Percentiles rank a stretch among this genome's conserved stretches.
Evolutionary conservation across 2,113 vertebrate species (phyloP).

Genomic region (Ceyx melanurus): DNA sequence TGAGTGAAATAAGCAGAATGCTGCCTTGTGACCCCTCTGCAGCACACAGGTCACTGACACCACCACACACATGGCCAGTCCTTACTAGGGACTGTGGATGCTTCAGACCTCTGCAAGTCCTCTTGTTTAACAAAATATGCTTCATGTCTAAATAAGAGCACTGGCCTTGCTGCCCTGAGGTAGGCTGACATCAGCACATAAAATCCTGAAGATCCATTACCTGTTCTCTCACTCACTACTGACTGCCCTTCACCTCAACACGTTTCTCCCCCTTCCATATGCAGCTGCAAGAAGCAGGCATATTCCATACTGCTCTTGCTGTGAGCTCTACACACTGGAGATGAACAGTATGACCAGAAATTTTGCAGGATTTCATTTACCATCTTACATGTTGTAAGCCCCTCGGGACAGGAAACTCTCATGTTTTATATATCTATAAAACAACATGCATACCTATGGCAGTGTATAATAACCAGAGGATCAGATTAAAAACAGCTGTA

Average conservation of each 20-base stretch:
- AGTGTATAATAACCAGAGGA: slow-evolving; percentile 38
- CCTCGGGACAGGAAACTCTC: slow-evolving; percentile 41
- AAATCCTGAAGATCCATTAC: background rate
- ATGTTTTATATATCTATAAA: slow-evolving; percentile 40
- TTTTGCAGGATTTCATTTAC: slow-evolving; percentile 32
- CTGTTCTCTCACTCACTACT: background rate
- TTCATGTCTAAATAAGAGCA: background rate
- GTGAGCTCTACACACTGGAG: background rate
- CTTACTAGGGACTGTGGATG: background rate
- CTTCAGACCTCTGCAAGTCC: background rate
- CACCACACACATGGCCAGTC: background rate
- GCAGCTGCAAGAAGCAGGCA: background rate
- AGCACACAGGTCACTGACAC: background rate
- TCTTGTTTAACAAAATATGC: background rate
- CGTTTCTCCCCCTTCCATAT: background rate
- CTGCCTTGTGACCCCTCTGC: background rate
- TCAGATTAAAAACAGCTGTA: slow-evolving; percentile 54
- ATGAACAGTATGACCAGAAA: background rate
- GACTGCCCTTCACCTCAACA: background rate
- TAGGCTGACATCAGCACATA: background rate
- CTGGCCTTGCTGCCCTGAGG: background rate
- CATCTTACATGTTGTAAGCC: background rate
- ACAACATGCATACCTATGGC: slow-evolving; percentile 40
- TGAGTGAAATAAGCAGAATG: background rate
- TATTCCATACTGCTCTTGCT: background rate